These are phyloP conservation scores for Electrona antarctica DNA, from an alignment of 2,113 vertebrate species.

Conservation along the genomic window DNA sequence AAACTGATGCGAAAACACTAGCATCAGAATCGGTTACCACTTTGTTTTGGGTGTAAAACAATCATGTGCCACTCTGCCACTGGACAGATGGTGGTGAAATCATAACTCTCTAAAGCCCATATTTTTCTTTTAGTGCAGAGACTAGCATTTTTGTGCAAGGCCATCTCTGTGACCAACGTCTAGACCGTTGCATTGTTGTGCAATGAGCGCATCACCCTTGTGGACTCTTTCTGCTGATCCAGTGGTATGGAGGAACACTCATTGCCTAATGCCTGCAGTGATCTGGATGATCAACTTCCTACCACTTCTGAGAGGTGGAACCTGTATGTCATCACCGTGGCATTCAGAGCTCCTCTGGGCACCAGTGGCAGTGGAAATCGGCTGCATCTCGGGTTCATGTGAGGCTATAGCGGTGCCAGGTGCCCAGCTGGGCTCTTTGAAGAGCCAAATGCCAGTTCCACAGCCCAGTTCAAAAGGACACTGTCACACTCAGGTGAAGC, in stretches of 20 bases:
- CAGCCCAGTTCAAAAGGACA: slow-evolving; percentile 22
- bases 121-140: slow-evolving; percentile 35
- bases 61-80: slow-evolving; percentile 4
- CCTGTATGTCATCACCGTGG: slow-evolving; percentile 59
- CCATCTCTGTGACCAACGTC: slow-evolving; percentile 37
- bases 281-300: slow-evolving; percentile 35
- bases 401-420: slow-evolving; percentile 31
- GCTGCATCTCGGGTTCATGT: slow-evolving; percentile 28
- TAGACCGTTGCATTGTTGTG: slow-evolving; percentile 50
- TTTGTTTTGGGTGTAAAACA: slow-evolving; percentile 7
- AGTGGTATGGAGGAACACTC: slow-evolving; percentile 28
- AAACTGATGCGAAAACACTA: slow-evolving; percentile 13
- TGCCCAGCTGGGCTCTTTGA: slow-evolving; percentile 20
- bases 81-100: slow-evolving; percentile 50
- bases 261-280: slow-evolving; percentile 26
- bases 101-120: slow-evolving; percentile 14
- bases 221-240: slow-evolving; percentile 37
- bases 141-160: slow-evolving; percentile 14
- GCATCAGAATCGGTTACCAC: neutral
- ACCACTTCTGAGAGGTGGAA: slow-evolving; percentile 48
- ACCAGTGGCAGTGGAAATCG: slow-evolving; percentile 12
- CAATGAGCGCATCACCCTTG: slow-evolving; percentile 38
- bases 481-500: neutral
- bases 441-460: neutral
- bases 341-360: slow-evolving; percentile 24